Percentiles rank a stretch among this genome's conserved stretches.
phyloP scores from a whole-genome alignment of 2,113 vertebrate genomes.

The Ploceus nigricollis region DNA sequence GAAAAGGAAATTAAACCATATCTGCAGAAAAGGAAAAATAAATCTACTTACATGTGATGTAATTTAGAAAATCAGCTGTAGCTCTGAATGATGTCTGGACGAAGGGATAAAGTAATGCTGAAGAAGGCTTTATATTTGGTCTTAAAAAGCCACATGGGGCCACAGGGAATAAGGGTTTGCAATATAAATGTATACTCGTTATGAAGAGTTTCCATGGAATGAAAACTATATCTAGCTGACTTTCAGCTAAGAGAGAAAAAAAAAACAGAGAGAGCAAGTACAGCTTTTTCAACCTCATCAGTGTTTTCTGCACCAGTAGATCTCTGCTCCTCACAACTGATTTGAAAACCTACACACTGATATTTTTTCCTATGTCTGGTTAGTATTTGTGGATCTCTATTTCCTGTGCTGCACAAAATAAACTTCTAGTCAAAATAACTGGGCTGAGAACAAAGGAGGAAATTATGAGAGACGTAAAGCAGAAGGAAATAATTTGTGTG shows the following conservation, averaged over 20 bases:
- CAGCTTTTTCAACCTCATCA: neutral
- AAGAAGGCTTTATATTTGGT: slow-evolving; percentile 37
- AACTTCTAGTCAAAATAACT: slow-evolving; percentile 8
- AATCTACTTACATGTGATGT: slow-evolving; percentile 40
- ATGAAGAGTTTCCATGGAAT: neutral
- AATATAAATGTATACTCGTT: neutral
- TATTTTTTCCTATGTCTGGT: neutral
- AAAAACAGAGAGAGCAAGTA: neutral
- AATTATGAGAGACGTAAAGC: neutral
- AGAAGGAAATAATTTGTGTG: slow-evolving; percentile 5
- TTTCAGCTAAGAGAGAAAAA: neutral
- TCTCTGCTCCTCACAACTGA: neutral
- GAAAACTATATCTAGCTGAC: neutral
- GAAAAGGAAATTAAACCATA: slow-evolving; percentile 55
- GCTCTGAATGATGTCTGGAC: slow-evolving; percentile 11
- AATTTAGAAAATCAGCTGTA: slow-evolving; percentile 49
- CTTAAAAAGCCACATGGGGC: slow-evolving; percentile 18
- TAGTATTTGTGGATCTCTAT: neutral
- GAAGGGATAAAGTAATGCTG: slow-evolving; percentile 36
- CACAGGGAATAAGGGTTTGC: neutral
- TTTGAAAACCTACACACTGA: neutral
- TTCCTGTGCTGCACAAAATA: neutral
- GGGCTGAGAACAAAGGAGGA: neutral
- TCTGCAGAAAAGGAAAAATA: slow-evolving; percentile 43
- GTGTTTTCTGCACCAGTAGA: neutral